A percentile compares a stretch with the other conserved stretches of the same genome.
Conservation (phyloP, 2,797 vertebrate species). For the Semotilus atromaculatus region DNA sequence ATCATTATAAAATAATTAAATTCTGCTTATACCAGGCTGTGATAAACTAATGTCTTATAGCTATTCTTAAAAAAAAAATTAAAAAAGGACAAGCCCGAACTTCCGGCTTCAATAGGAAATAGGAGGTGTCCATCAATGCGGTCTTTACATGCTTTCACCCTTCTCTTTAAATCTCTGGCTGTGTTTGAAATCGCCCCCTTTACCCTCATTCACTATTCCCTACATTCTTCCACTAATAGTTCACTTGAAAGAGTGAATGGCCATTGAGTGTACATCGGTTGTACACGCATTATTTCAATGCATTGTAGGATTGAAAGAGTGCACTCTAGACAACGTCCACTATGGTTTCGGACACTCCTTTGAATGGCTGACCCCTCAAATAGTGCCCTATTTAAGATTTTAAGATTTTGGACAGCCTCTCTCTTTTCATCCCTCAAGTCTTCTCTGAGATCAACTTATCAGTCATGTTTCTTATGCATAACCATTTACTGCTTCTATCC, state of each 20-base stretch:
- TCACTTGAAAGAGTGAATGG: too few species aligned
- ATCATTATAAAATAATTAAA: not conserved
- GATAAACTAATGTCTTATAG: not conserved
- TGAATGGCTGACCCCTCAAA: too few species aligned
- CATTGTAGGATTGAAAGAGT: too few species aligned
- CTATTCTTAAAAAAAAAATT: too few species aligned
- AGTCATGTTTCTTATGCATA: not conserved
- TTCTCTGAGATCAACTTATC: not conserved
- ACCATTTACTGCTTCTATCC: not conserved
- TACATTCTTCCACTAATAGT: too few species aligned
- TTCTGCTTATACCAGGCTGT: not conserved
- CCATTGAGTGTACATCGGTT: too few species aligned
- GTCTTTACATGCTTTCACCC: not conserved
- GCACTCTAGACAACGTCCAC: too few species aligned
- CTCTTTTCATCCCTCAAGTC: not conserved
- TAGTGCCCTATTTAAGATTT: too few species aligned
- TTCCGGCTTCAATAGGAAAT: not conserved
- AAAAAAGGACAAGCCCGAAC: not conserved
- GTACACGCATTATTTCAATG: too few species aligned
- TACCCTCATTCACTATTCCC: too few species aligned
- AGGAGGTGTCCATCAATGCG: not conserved
- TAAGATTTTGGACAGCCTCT: not conserved
- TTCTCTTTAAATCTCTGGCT: not conserved
- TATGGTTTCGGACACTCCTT: too few species aligned
- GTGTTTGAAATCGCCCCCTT: too few species aligned